Evolutionary conservation across 1,140 invertebrate genomes (phyloP), one percentile per base, ranked within the genome.

Genomic region (Drosophila pseudoobscura): DNA sequence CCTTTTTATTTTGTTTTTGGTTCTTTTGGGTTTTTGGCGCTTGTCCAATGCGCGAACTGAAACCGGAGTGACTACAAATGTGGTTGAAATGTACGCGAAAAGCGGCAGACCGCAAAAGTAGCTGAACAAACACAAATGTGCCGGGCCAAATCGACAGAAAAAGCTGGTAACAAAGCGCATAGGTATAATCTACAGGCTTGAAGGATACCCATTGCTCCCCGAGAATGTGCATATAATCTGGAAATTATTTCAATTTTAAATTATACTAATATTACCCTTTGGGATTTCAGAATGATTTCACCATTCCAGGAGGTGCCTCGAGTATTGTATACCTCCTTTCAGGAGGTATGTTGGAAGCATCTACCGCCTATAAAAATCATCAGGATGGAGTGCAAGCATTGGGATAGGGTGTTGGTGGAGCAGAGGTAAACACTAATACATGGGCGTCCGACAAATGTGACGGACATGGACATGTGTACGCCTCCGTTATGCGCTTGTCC

Each of bases 41-140:
- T 58, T 78, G 65, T 83, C 82, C 83, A 87, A 78, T 61, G 74
- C 50, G 71, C 60, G 57, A 61, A 70, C 59, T 57, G 56, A 65
- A 83, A 63, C 74, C 70, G 53, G 69, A 87, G 74, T 82, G 74
- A 85, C 82, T 85, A 87, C 78, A 85, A 85, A 85, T 85, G 82
- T 62, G 82, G 82, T 82, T 87, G 83, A 82, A 87, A 87, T 85
- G 78, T 82, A 71, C 83, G 82, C 78, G 82, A 78, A 87, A 85
- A 85, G 82, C 83, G 82, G 82, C 78, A 85, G 82, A 82, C 82
- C 82, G 82, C 82, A 85, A 85, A 85, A 85, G 82, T 85, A 85
- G 78, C 78, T 85, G 78, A 87, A 88, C 78, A 87, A 87, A 87
- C 82, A 87, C 71, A 78, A 83, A 87, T 88, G 78, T 75, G 82